Evolutionary conservation across 2,113 vertebrate genomes (phyloP).

Genomic region (Petromus typicus): DNA sequence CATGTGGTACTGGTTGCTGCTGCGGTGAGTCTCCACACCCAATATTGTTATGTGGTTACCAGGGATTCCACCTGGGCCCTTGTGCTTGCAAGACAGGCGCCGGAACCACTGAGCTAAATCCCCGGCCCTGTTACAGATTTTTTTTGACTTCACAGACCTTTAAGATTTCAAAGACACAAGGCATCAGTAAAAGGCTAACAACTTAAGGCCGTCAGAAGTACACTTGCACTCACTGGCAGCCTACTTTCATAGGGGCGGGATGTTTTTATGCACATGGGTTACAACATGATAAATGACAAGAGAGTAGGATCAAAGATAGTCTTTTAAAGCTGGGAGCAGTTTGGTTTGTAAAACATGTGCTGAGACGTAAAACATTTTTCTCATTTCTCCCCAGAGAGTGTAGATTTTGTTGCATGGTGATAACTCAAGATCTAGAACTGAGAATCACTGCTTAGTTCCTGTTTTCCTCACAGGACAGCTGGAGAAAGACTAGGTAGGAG

Average conservation of each 20-base stretch:
- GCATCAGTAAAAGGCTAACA: neutral
- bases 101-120: too few relatives aligned
- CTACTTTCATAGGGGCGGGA: neutral
- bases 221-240: neutral
- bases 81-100: too few relatives aligned
- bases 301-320: neutral
- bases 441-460: neutral
- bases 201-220: neutral
- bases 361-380: neutral
- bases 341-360: neutral
- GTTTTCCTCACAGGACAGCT: neutral
- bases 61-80: too few relatives aligned
- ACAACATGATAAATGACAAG: neutral
- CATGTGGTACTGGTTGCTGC: too few relatives aligned
- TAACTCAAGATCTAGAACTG: neutral
- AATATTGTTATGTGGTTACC: too few relatives aligned
- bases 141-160: neutral
- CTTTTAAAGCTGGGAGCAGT: neutral
- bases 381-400: neutral
- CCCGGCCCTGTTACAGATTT: too few relatives aligned
- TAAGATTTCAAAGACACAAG: neutral
- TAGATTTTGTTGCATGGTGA: neutral
- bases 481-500: neutral
- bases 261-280: neutral
- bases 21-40: too few relatives aligned